A percentile compares a stretch with the other conserved stretches of the same genome.
phyloP scores from a whole-genome alignment of 2,797 vertebrate genomes.

The Cercopithecus hamlyni region DNA sequence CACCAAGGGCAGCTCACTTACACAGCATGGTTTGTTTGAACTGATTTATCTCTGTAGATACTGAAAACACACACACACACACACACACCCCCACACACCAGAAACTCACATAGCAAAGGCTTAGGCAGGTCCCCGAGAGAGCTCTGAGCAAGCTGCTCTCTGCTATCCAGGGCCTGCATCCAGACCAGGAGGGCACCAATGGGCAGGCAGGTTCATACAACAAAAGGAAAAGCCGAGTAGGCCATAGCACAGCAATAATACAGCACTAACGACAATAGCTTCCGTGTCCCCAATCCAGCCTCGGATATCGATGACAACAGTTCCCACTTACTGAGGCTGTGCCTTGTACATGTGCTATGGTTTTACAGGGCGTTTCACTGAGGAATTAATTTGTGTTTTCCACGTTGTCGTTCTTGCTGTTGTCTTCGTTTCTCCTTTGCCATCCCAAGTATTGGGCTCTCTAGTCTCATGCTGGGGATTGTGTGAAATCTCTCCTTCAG shows the following conservation, averaged over 20 bases:
- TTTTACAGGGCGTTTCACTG: not conserved
- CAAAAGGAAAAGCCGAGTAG: too few relatives aligned
- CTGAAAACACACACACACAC: not conserved
- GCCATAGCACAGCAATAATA: not conserved
- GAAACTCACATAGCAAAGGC: not conserved
- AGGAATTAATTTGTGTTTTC: not conserved
- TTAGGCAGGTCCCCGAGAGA: not conserved
- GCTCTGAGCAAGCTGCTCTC: not conserved
- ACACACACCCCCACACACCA: too few relatives aligned
- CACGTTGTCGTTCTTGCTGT: not conserved
- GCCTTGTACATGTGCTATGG: accelerated
- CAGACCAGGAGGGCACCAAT: not conserved
- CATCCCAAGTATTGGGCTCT: not conserved
- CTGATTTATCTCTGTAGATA: not conserved
- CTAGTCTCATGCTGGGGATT: not conserved
- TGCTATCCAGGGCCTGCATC: not conserved
- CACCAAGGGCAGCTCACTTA: not conserved
- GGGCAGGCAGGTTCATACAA: not conserved
- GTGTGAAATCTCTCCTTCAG: not conserved
- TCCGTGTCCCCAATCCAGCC: not conserved
- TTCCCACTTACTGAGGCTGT: not conserved
- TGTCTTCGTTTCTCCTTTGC: not conserved
- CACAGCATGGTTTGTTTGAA: not conserved
- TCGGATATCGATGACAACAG: accelerated
- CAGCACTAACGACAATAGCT: accelerated